phyloP scores from a whole-genome alignment of 2,113 vertebrate species.

The Vulpes lagopus region DNA sequence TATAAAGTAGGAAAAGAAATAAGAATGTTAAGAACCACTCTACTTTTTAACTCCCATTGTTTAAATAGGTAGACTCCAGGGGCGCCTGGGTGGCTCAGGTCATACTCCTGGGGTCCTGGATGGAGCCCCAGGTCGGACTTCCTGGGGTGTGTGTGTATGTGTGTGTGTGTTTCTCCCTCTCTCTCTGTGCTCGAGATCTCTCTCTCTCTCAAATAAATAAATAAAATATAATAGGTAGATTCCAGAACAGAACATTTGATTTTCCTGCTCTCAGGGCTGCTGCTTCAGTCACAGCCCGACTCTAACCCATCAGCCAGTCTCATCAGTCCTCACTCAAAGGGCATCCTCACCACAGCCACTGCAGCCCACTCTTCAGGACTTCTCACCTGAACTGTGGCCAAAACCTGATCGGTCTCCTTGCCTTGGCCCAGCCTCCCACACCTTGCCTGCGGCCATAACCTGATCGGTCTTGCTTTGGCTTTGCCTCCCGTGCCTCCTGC shows the following conservation, averaged over 20 bases:
- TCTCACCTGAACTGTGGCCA: not conserved
- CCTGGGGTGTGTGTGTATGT: too few species aligned
- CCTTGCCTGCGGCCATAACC: not conserved
- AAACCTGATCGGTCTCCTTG: not conserved
- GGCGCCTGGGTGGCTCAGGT: too few species aligned
- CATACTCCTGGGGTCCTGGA: too few species aligned
- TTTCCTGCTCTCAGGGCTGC: not conserved
- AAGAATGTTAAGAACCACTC: not conserved
- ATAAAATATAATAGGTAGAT: not conserved
- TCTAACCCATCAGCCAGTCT: not conserved
- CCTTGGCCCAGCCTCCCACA: too few species aligned
- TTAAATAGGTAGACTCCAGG: not conserved
- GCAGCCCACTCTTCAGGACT: not conserved
- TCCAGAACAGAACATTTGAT: not conserved
- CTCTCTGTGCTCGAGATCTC: too few species aligned
- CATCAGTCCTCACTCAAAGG: not conserved
- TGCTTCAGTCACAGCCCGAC: not conserved
- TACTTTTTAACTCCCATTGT: not conserved
- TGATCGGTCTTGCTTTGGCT: not conserved
- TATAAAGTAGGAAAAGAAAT: not conserved
- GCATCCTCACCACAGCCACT: not conserved
- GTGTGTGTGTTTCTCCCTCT: too few species aligned
- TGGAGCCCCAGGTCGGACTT: too few species aligned
- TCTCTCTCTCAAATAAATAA: too few species aligned
- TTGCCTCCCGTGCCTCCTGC: too few species aligned